phyloP scores from a whole-genome alignment of 2,797 vertebrate genomes.

The Characodon lateralis region DNA sequence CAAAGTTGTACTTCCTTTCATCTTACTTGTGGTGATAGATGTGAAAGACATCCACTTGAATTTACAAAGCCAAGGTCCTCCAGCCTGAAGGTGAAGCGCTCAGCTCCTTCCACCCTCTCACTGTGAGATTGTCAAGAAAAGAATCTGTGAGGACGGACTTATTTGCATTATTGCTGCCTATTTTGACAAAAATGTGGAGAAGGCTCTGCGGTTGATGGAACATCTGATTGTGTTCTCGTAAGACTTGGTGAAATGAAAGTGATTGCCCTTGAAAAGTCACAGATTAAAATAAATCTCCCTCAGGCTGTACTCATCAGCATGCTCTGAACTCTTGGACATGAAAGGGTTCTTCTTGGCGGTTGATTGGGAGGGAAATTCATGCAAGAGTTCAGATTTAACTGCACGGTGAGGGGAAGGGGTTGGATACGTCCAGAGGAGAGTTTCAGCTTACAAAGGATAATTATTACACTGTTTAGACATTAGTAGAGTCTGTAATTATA shows the following conservation, averaged over 20 bases:
- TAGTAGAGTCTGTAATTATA: not conserved
- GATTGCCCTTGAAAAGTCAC: slow-evolving; percentile 54
- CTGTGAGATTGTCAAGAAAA: slow-evolving; percentile 32
- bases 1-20: slow-evolving; percentile 37
- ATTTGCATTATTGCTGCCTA: slow-evolving; percentile 28
- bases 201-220: slow-evolving; percentile 33
- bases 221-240: slow-evolving; percentile 23
- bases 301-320: slow-evolving; percentile 25
- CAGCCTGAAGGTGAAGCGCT: slow-evolving; percentile 51
- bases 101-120: slow-evolving; percentile 13
- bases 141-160: slow-evolving; percentile 27
- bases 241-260: slow-evolving; percentile 27
- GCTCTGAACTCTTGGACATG: slow-evolving; percentile 11
- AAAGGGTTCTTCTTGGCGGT: slow-evolving; percentile 10
- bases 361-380: slow-evolving; percentile 19
- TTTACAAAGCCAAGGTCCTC: slow-evolving; percentile 46
- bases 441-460: not conserved
- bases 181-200: slow-evolving; percentile 8
- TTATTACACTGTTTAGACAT: not conserved
- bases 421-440: not conserved
- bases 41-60: slow-evolving; percentile 42
- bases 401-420: not conserved
- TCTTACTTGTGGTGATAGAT: slow-evolving; percentile 34
- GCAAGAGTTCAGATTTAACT: slow-evolving; percentile 3
- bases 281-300: slow-evolving; percentile 22